These are phyloP conservation scores for Copidosoma floridanum DNA, from an alignment of 1,140 invertebrate genomes.

Conservation along the genomic window DNA sequence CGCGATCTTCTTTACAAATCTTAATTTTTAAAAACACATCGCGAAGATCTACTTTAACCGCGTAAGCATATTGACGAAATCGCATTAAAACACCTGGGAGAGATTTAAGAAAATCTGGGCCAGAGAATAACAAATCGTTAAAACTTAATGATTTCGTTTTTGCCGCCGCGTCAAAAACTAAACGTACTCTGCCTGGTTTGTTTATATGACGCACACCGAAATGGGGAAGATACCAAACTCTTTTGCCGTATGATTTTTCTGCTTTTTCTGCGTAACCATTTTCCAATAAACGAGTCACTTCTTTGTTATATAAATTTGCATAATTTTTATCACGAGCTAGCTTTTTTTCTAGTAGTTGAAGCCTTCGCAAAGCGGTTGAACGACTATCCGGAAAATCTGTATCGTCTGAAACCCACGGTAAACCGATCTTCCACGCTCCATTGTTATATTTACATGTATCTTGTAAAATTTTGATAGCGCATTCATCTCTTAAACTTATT, in stretches of 20 bases:
- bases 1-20: neutral
- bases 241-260: neutral
- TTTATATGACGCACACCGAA: neutral
- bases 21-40: slow-evolving; percentile 4
- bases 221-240: neutral
- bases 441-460: too few species aligned
- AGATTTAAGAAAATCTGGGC: slow-evolving; percentile 2
- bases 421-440: too few species aligned
- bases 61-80: neutral
- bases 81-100: neutral
- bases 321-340: too few species aligned
- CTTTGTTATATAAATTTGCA: too few species aligned
- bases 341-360: too few species aligned
- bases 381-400: too few species aligned
- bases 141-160: neutral
- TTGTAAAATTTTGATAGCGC: too few species aligned
- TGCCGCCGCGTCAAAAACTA: neutral
- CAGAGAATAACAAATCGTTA: neutral
- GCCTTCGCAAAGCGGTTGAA: too few species aligned
- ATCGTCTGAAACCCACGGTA: too few species aligned
- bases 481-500: too few species aligned
- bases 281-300: too few species aligned
- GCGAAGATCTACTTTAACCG: neutral
- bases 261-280: neutral
- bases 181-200: neutral